Percentiles rank a stretch among this genome's conserved stretches.
Conservation (phyloP, 2,888 invertebrate genomes). For the Chymomyza fuscimana region DNA sequence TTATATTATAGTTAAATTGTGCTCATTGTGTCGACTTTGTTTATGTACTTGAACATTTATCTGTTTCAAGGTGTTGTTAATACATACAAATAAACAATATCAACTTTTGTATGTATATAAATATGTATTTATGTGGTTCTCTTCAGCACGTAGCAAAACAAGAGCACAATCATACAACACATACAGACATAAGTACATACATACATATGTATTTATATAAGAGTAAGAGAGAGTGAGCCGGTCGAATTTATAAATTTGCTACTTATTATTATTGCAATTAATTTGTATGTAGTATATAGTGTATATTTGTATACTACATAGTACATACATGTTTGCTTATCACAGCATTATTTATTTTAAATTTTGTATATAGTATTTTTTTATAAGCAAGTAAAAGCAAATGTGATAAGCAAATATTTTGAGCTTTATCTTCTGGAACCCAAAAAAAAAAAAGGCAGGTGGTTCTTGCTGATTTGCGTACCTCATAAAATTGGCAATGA, state of each 20-base stretch:
- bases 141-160: neutral
- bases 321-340: neutral
- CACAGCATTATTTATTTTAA: neutral
- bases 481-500: too few species aligned
- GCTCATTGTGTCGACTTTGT: neutral
- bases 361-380: neutral
- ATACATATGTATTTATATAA: neutral
- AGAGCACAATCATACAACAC: too few species aligned
- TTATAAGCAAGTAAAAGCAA: too few species aligned
- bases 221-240: neutral
- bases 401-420: neutral
- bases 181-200: neutral
- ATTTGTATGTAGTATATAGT: neutral
- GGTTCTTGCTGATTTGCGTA: too few species aligned
- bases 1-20: neutral
- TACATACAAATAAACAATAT: constrained; percentile 24
- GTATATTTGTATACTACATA: too few species aligned
- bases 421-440: too few species aligned
- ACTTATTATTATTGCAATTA: neutral
- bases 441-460: too few species aligned
- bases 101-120: constrained; percentile 21
- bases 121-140: too few species aligned
- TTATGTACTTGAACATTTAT: neutral
- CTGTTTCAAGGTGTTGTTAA: constrained; percentile 18
- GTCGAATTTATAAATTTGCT: neutral